Base-by-base conservation (phyloP, 2,888 invertebrate genomes). In the Germaria angustata region DNA sequence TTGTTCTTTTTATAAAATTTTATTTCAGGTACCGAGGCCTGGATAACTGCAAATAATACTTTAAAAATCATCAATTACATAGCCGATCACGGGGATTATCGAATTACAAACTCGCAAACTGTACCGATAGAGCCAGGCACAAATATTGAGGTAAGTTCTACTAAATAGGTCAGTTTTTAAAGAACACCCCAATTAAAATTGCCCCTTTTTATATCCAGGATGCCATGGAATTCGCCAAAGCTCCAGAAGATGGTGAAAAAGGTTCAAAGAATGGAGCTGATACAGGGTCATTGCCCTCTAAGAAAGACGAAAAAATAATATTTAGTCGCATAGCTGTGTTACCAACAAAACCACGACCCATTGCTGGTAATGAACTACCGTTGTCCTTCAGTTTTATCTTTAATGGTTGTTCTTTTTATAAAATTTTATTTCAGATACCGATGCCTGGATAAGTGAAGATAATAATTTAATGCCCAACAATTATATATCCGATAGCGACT, bases 381-480 rank as follows among this genome's bases (percentile, higher is more conserved):
- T n/a, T n/a, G n/a, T n/a, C n/a, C n/a, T n/a, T n/a, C n/a, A n/a
- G n/a, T n/a, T n/a, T n/a, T 0, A 20, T 22, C 41, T 41, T 22
- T 9, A 65, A 28, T 17, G 1, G 1, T 68, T 20, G 69, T 36
- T 24, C 7, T 11, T 17, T 13, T 32, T 1, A 6, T 36, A 20
- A 51, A 5, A 11, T 61, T 22, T 41, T 41, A 17, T 13, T 13
- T 15, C 9, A 94, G 94, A 94, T 69, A 95, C 96, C 3, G 96
- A 96, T 86, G 97, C 96, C 34, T 97, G 97, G 97, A 95, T 97
- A 57, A 96, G 96, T 88, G 95, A 96, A 2, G 94, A 95, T 84
- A 97, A 96, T 24, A 94, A 93, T 88, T 91, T 97, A 78, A 93
- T 96, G 15, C 94, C 96, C 85, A 94, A 96, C 88, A 97, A 97